Evolutionary conservation across 2,888 invertebrate genomes (phyloP).

Genomic region (Agelastica alni): DNA sequence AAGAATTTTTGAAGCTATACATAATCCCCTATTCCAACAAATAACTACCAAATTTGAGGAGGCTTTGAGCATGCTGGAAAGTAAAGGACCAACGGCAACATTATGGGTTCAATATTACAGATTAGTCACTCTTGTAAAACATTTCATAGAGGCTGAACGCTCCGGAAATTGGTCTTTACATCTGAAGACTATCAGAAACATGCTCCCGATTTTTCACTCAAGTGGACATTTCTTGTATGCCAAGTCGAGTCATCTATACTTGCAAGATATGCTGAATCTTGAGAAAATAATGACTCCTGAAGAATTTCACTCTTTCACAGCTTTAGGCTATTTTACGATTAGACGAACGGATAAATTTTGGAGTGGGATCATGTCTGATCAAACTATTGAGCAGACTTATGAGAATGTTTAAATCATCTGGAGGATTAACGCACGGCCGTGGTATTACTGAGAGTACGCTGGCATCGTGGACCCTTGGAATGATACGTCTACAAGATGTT

Average conservation of each 20-base stretch:
- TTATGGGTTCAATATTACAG: slow-evolving; percentile 44
- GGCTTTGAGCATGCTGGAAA: slow-evolving; percentile 7
- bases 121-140: slow-evolving; percentile 41
- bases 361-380: neutral
- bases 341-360: neutral
- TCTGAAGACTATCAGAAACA: slow-evolving; percentile 3
- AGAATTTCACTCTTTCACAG: neutral
- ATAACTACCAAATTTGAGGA: slow-evolving; percentile 14
- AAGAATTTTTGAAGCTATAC: neutral
- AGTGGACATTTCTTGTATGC: slow-evolving; percentile 15
- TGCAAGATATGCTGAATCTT: slow-evolving; percentile 41
- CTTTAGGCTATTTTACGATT: neutral
- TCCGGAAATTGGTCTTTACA: slow-evolving; percentile 40
- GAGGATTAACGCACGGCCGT: neutral
- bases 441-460: neutral
- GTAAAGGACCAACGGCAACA: slow-evolving; percentile 23
- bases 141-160: slow-evolving; percentile 45
- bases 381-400: slow-evolving; percentile 4
- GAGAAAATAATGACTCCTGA: slow-evolving; percentile 25
- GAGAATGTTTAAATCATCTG: neutral
- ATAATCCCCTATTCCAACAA: neutral
- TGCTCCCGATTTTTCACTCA: slow-evolving; percentile 14
- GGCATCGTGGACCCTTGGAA: neutral
- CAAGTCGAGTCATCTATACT: slow-evolving; percentile 39
- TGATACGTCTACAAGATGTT: neutral